Evolutionary conservation across 2,888 invertebrate species (phyloP).

Genomic region (Gibbula magus): DNA sequence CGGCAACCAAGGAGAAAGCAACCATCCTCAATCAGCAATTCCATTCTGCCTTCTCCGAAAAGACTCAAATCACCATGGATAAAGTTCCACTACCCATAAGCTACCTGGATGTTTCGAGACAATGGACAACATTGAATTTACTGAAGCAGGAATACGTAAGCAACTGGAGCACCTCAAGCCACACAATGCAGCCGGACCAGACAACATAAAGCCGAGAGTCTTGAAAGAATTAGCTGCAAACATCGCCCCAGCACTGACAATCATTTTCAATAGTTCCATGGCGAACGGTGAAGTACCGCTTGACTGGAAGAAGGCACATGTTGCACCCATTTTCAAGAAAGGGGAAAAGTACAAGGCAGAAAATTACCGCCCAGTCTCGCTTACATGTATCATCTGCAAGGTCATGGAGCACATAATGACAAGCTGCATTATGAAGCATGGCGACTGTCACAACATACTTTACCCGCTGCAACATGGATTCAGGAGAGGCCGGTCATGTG

Average conservation of each 20-base stretch:
- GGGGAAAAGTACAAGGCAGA: conserved; percentile 32
- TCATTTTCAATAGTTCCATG: conserved; percentile 35
- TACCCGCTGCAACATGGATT: conserved; percentile 45
- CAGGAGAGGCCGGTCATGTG: conserved; percentile 39
- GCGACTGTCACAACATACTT: conserved; percentile 38
- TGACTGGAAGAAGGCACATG: conserved; percentile 41
- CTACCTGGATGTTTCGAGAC: background rate
- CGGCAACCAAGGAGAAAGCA: background rate
- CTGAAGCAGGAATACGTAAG: background rate
- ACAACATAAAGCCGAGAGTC: too few species aligned
- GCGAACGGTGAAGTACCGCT: conserved; percentile 31
- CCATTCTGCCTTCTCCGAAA: background rate
- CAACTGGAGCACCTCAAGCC: conserved; percentile 31
- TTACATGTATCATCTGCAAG: conserved; percentile 40
- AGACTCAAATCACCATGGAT: background rate
- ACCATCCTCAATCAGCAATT: background rate
- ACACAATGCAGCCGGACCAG: conserved; percentile 33
- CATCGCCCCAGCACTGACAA: conserved; percentile 33
- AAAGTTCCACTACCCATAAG: background rate
- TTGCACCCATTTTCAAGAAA: conserved; percentile 44
- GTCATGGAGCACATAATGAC: conserved; percentile 43
- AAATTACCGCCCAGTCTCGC: conserved; percentile 46
- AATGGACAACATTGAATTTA: background rate
- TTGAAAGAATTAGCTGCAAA: conserved; percentile 32
- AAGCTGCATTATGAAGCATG: conserved; percentile 36